Evolutionary conservation across 2,888 invertebrate species (phyloP).

Genomic region (Heliconius ethilla): DNA sequence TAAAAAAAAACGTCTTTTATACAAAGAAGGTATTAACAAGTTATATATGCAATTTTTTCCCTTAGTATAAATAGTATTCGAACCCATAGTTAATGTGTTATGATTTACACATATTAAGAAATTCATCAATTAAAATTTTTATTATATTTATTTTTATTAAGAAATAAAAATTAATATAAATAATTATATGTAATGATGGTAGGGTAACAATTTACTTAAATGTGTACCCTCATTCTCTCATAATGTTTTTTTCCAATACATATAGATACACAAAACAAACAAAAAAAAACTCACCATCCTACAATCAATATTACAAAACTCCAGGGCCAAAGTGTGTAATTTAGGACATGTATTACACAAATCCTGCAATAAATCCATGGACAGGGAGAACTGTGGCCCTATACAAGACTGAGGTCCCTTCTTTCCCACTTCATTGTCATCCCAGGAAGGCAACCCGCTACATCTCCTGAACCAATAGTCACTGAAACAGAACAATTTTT

Average conservation of each 20-base stretch:
- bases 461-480: slow-evolving; percentile 41
- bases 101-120: too few relatives aligned
- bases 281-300: slow-evolving; percentile 61
- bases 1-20: not conserved
- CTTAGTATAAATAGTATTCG: too few relatives aligned
- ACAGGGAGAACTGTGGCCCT: slow-evolving; percentile 62
- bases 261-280: not conserved
- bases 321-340: slow-evolving; percentile 71
- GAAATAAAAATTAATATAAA: too few relatives aligned
- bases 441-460: slow-evolving; percentile 48
- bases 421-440: slow-evolving; percentile 40
- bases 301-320: slow-evolving; percentile 79
- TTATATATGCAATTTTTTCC: too few relatives aligned
- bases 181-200: too few relatives aligned
- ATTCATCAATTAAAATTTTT: too few relatives aligned
- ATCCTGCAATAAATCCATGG: slow-evolving; percentile 55
- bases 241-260: too few relatives aligned
- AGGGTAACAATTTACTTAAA: too few relatives aligned
- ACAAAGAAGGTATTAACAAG: too few relatives aligned
- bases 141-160: too few relatives aligned
- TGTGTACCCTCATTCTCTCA: too few relatives aligned
- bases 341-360: slow-evolving; percentile 62
- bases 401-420: slow-evolving; percentile 47
- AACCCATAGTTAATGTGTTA: too few relatives aligned
- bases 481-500: not conserved